A percentile compares a stretch with the other conserved stretches of the same genome.
Evolutionary conservation across 2,797 vertebrate species (phyloP).

Genomic region (Alectoris magna): DNA sequence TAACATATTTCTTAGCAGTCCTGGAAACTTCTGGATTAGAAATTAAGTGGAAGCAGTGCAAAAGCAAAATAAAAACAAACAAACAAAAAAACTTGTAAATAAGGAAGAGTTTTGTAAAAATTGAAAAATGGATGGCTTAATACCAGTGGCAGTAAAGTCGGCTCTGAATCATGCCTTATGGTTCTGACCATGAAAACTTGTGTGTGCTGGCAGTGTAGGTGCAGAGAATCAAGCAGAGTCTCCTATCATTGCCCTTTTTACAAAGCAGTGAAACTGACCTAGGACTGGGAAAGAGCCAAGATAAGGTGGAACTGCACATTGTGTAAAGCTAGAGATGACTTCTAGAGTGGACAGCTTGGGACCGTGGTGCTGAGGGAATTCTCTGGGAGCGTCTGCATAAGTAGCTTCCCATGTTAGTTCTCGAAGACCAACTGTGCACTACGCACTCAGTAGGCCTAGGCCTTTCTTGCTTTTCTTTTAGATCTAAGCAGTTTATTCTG

Average conservation of each 20-base stretch:
- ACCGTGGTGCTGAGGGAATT: background rate
- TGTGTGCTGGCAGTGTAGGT: background rate
- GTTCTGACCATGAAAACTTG: background rate
- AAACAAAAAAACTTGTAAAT: background rate
- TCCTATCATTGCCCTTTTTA: background rate
- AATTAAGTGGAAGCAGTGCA: background rate
- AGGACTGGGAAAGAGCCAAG: background rate
- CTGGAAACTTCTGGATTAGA: background rate
- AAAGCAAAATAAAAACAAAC: background rate
- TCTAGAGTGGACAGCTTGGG: background rate
- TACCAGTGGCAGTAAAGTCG: background rate
- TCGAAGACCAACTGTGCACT: background rate
- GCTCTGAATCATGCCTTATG: background rate
- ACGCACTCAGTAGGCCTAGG: background rate
- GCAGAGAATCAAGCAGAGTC: background rate
- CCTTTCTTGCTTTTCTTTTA: slow-evolving; percentile 7
- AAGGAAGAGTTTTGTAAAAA: background rate
- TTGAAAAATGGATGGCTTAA: background rate
- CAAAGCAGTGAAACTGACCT: background rate
- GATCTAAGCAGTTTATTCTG: slow-evolving; percentile 19
- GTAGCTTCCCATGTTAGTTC: background rate
- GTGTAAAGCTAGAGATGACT: background rate
- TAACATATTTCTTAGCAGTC: background rate
- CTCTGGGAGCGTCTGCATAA: background rate
- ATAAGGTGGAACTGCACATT: background rate